Evolutionary conservation across 2,888 invertebrate genomes (phyloP), one percentile per base, ranked within the genome.

Genomic region (Hoplodrina ambigua): DNA sequence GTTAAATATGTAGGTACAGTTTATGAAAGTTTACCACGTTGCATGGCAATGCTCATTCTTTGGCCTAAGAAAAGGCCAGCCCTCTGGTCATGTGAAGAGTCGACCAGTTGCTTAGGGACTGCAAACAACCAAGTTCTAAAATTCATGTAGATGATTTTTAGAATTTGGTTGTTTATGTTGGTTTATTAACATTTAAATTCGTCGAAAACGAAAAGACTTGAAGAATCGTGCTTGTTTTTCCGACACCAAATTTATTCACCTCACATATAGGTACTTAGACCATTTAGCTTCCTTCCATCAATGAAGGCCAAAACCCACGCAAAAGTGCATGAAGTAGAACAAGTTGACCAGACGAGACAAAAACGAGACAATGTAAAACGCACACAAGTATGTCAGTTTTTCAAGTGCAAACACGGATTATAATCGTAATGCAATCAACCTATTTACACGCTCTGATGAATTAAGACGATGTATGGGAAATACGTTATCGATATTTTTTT

Each of bases 361-460:
- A 55, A 56, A 61, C 25, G 30, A 41, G 19, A 53, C 5, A 33
- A 60, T 75, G 60, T 53, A 73, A 68, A 80, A 64, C 56, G 60
- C 46, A 52, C 50, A 56, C 68, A 61, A 62, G 19, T 50, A 75
- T 60, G 62, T 63, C 76, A 66, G 25, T 78, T 80, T 57, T 76
- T 78, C 73, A 78, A 70, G 70, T 75, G 76, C 70, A 49, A 79
- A 81, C 79, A 69, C 74, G 64, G 77, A 67, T 76, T 68, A 74
- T 76, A 68, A 84, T 86, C 69, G 54, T 73, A 77, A 75, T 78
- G 50, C 65, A 82, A 85, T 78, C 81, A 72, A 82, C 81, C 78
- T 70, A 79, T 73, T 73, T 80, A 74, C 20, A 65, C 82, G 85
- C 80, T 82, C 79, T 68, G 63, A 52, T 82, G 77, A 69, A 46